A percentile compares a stretch with the other conserved stretches of the same genome.
Evolutionary conservation across 2,113 vertebrate genomes (phyloP).

Genomic region (Alethe diademata): DNA sequence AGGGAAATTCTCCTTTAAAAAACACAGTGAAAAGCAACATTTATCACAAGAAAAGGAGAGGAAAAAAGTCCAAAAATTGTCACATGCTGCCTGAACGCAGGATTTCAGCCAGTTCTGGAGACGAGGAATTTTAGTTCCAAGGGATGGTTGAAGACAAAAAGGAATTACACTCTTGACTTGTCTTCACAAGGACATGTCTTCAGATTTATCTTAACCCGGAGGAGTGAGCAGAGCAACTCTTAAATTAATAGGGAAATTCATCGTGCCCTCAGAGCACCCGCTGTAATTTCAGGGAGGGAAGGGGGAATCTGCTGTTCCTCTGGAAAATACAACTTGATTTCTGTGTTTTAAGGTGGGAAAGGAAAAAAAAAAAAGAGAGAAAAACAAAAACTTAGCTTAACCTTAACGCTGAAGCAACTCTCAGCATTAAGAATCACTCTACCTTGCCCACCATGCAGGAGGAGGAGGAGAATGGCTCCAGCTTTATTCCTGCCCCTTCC

Average conservation of each 20-base stretch:
- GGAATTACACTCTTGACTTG: neutral
- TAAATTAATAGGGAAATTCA: neutral
- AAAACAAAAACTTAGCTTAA: neutral
- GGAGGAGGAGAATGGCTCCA: neutral
- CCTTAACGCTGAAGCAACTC: neutral
- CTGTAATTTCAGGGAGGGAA: neutral
- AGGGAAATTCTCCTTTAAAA: neutral
- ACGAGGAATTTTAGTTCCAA: neutral
- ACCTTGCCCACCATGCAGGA: neutral
- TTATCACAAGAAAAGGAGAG: neutral
- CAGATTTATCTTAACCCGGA: neutral
- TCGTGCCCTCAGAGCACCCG: neutral
- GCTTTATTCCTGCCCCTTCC: neutral
- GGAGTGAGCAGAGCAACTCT: neutral
- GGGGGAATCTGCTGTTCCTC: neutral
- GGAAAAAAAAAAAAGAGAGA: neutral
- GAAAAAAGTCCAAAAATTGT: neutral
- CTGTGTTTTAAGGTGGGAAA: neutral
- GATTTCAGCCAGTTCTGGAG: neutral
- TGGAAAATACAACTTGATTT: neutral
- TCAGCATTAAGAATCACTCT: neutral
- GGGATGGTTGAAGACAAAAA: neutral
- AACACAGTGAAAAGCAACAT: neutral
- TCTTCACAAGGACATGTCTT: neutral
- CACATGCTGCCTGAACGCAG: accelerated